Evolutionary conservation across 2,797 vertebrate species (phyloP).

Genomic region (Malacoctenus gilli): DNA sequence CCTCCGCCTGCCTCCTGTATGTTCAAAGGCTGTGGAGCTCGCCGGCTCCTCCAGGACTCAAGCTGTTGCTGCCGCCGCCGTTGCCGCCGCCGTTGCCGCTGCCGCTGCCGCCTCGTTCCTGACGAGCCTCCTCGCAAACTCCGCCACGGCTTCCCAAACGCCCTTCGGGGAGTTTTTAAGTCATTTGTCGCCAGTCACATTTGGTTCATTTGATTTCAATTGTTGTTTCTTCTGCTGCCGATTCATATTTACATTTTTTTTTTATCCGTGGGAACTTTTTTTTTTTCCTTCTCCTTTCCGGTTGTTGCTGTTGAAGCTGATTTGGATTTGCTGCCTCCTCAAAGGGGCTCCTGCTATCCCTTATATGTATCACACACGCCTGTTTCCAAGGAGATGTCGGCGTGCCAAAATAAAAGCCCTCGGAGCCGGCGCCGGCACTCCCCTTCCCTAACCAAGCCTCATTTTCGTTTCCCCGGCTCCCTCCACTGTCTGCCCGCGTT

Average conservation of each 20-base stretch:
- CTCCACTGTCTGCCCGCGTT: conserved; percentile 49
- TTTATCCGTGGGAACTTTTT: background rate
- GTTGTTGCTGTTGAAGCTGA: conserved; percentile 12
- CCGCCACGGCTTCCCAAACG: conserved; percentile 26
- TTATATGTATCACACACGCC: conserved; percentile 3
- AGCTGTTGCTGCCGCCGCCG: conserved; percentile 47
- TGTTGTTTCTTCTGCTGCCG: conserved; percentile 25
- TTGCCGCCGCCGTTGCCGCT: conserved; percentile 40
- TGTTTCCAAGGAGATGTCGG: conserved; percentile 54
- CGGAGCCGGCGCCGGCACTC: conserved; percentile 36
- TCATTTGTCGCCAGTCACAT: conserved; percentile 64
- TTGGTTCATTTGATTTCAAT: conserved; percentile 51
- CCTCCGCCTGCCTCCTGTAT: conserved; percentile 62
- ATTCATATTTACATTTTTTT: conserved; percentile 31
- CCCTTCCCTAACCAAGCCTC: conserved; percentile 36
- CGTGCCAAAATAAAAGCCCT: conserved; percentile 44
- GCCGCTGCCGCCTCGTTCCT: conserved; percentile 37
- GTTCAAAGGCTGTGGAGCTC: conserved; percentile 68
- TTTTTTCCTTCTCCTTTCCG: background rate
- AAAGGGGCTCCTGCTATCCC: conserved; percentile 1
- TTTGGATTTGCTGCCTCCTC: conserved; percentile 24
- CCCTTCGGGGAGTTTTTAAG: conserved; percentile 64
- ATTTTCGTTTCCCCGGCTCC: conserved; percentile 29
- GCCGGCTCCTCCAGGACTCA: conserved; percentile 60
- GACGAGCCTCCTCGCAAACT: conserved; percentile 58